Percentiles rank a stretch among this genome's conserved stretches.
Evolutionary conservation across 2,888 invertebrate species (phyloP).

Genomic region (Cryptocephalus primarius): DNA sequence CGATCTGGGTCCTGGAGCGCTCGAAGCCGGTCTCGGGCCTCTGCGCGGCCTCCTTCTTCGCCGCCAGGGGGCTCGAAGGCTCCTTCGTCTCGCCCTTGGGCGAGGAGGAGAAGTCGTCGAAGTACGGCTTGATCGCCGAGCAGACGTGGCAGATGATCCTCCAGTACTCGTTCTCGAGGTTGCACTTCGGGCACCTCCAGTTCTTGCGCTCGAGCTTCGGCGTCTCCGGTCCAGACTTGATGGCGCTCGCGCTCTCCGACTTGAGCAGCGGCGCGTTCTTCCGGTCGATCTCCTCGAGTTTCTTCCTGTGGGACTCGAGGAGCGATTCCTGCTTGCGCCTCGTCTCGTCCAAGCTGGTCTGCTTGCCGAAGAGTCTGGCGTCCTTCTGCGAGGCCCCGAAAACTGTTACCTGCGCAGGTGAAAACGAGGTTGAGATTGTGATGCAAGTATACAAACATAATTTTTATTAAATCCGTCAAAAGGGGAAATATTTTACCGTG

Average conservation of each 20-base stretch:
- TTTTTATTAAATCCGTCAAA: no score
- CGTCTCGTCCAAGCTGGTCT: constrained; percentile 22
- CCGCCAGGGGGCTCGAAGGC: constrained; percentile 10
- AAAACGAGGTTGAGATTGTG: no score
- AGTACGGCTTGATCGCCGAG: constrained; percentile 41
- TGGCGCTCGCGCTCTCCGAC: constrained; percentile 32
- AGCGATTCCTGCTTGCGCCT: constrained; percentile 23
- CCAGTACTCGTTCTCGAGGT: constrained; percentile 48
- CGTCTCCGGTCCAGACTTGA: constrained; percentile 25
- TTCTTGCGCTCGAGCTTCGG: constrained; percentile 30
- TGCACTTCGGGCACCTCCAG: constrained; percentile 52
- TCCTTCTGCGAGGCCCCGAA: constrained; percentile 32
- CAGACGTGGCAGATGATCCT: constrained; percentile 53
- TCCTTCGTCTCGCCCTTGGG: constrained; percentile 10
- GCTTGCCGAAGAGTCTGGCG: constrained; percentile 28
- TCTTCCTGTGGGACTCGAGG: constrained; percentile 23
- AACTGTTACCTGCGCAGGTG: constrained; percentile 30
- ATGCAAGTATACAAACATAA: no score
- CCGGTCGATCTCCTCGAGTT: constrained; percentile 26
- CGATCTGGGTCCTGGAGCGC: constrained; percentile 35
- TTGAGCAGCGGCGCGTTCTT: constrained; percentile 30
- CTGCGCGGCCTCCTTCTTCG: constrained; percentile 16
- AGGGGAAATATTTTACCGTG: no score
- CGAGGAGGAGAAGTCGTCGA: constrained; percentile 28
- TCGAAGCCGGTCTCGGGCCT: constrained; percentile 26